Evolutionary conservation across 53 echinoderm and acorn worm species (phyloP).

Genomic region (Holothuria scabra): DNA sequence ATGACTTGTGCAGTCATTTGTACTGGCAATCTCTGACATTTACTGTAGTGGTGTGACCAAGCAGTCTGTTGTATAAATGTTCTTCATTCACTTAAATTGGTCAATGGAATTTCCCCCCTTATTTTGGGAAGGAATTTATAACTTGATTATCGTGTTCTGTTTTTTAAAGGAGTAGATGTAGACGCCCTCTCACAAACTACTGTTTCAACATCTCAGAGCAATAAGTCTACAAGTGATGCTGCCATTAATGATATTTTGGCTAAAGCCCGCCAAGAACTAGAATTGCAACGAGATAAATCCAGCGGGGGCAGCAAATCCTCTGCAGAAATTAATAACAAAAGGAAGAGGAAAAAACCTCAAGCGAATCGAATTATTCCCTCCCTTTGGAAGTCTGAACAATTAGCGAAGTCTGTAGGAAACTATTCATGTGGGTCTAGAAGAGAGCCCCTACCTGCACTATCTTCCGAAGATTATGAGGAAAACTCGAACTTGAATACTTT

Average conservation of each 20-base stretch:
- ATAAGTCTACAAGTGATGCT: slow-evolving; percentile 82
- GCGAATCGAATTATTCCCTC: slow-evolving; percentile 39
- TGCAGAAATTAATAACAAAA: not conserved
- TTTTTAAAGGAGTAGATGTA: slow-evolving; percentile 24
- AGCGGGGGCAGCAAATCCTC: not conserved
- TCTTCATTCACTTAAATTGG: too few relatives aligned
- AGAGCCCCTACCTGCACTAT: slow-evolving; percentile 67
- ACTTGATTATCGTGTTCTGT: too few relatives aligned
- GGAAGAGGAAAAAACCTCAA: slow-evolving; percentile 29
- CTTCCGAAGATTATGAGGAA: slow-evolving; percentile 74
- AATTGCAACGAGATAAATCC: slow-evolving; percentile 45
- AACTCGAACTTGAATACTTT: slow-evolving; percentile 80
- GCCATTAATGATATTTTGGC: slow-evolving; percentile 95
- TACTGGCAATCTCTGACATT: too few relatives aligned
- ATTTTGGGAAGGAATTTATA: too few relatives aligned
- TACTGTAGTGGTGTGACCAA: too few relatives aligned
- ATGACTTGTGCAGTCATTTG: too few relatives aligned
- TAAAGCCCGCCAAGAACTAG: slow-evolving; percentile 92
- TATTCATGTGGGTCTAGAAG: slow-evolving; percentile 46
- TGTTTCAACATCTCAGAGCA: slow-evolving; percentile 19
- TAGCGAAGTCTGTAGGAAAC: not conserved
- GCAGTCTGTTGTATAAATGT: too few relatives aligned
- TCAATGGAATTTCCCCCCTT: too few relatives aligned
- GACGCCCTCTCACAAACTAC: slow-evolving; percentile 33
- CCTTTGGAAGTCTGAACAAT: slow-evolving; percentile 36